Conservation (phyloP, 2,113 vertebrate species). For the Columba janthina region DNA sequence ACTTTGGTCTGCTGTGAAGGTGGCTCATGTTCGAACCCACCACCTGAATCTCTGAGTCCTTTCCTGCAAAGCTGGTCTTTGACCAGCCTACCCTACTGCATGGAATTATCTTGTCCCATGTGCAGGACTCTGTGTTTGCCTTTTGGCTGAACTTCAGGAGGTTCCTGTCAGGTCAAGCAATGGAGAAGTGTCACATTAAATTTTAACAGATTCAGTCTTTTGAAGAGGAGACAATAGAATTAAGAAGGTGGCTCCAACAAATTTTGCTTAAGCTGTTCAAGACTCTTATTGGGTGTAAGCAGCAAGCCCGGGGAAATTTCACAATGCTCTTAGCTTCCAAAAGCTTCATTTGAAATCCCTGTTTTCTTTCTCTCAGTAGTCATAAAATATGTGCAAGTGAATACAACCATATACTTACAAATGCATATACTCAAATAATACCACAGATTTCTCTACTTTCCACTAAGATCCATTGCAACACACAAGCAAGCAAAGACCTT, state of each 20-base stretch:
- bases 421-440: not conserved
- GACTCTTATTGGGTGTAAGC: not conserved
- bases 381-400: not conserved
- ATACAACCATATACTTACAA: not conserved
- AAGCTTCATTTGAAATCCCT: not conserved
- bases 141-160: not conserved
- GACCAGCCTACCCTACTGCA: not conserved
- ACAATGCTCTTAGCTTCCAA: not conserved
- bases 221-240: not conserved
- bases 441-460: not conserved
- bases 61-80: not conserved
- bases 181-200: not conserved
- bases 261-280: not conserved
- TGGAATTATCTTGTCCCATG: not conserved
- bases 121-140: not conserved
- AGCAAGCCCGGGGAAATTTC: not conserved
- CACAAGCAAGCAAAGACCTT: not conserved
- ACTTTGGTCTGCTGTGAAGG: not conserved
- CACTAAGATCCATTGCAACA: not conserved
- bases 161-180: not conserved
- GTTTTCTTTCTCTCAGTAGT: not conserved
- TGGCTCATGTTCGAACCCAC: not conserved
- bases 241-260: not conserved
- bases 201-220: not conserved
- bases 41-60: not conserved